Base-by-base conservation (phyloP, 2,113 vertebrate species). In the Crypturellus undulatus region DNA sequence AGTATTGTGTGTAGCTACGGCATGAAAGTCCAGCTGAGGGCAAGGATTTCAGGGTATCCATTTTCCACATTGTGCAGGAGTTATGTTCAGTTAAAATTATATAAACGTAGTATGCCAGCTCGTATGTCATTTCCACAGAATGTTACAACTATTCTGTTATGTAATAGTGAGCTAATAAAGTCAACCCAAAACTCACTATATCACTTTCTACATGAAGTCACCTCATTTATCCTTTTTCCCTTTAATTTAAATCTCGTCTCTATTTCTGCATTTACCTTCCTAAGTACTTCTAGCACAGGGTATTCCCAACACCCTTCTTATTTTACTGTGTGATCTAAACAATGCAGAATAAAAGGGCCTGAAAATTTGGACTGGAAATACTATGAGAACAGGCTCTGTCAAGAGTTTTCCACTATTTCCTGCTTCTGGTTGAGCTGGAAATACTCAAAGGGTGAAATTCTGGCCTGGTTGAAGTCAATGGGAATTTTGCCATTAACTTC, bases 141-240 rank as follows among this genome's bases (percentile, higher is more conserved):
- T 4, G 69, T 87, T 96, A 96, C 91, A 96, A 95, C 87, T 63
- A 68, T 96, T 97, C 91, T 95, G 79, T 97, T 96, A 93, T 92
- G 92, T 96, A 97, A 97, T 92, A 95, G 94, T 87, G 93, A 97
- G 89, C 91, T 96, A 97, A 96, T 97, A 97, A 97, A 95, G 90
- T 94, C 88, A 92, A 84, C 91, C 96, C 84, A 87, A 96, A 95
- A 71, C 92, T 93, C 89, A 95, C 92, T 97, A 91, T 91, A 96
- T 96, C 96, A 96, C 78, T 83, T 90, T 84, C 89, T 92, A 47
- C 65, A 36, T 84, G 60, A 92, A 91, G 87, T 91, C 95, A 97
- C 93, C 90, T 93, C 93, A 96, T 97, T 94, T 87, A 92, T 97
- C 82, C 90, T 90, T 92, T 67, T 88, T 36, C 76, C 43, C 21